phyloP scores from a whole-genome alignment of 2,888 invertebrate species.

The Agrochola circellaris region DNA sequence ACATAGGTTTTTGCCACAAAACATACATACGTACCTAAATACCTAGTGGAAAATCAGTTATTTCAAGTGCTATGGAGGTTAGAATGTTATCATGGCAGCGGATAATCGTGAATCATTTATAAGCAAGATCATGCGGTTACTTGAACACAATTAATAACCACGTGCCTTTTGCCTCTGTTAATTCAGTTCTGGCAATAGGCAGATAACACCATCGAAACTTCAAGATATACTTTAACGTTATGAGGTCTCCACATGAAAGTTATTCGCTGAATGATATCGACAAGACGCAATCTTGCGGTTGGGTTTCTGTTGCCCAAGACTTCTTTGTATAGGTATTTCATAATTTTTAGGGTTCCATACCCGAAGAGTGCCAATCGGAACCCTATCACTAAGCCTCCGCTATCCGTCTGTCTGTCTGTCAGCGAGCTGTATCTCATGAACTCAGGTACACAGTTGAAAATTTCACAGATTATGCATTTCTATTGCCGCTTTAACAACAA shows the following conservation, averaged over 20 bases:
- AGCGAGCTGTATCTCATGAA: too few relatives aligned
- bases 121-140: neutral
- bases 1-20: neutral
- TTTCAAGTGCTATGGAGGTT: neutral
- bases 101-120: neutral
- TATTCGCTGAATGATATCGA: neutral
- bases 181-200: neutral
- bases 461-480: too few relatives aligned
- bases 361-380: too few relatives aligned
- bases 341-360: too few relatives aligned
- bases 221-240: neutral
- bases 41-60: neutral
- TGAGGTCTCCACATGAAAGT: neutral
- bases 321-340: too few relatives aligned
- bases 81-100: neutral
- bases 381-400: too few relatives aligned
- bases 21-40: neutral
- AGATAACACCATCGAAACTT: neutral
- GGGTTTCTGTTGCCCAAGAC: too few relatives aligned
- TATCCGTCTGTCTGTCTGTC: too few relatives aligned
- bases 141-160: neutral
- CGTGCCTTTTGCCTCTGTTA: neutral
- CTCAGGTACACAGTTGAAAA: too few relatives aligned
- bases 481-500: too few relatives aligned
- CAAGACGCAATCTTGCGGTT: neutral